Evolutionary conservation across 2,113 vertebrate species (phyloP).

Genomic region (Gasterosteus aculeatus): DNA sequence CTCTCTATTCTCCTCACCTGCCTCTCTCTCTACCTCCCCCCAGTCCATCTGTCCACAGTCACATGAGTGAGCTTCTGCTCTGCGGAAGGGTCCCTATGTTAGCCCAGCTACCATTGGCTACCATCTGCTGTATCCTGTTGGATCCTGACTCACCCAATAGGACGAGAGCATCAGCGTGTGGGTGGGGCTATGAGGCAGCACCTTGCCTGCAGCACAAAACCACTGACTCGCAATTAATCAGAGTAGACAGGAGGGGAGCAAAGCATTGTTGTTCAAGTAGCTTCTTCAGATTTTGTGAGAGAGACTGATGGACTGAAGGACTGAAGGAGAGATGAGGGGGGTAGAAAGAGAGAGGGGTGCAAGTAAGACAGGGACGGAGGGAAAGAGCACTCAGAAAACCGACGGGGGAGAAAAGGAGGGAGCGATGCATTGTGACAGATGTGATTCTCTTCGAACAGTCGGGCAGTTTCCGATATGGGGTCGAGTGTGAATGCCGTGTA

Average conservation of each 20-base stretch:
- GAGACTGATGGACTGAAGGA: conserved; percentile 24
- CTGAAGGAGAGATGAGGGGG: conserved; percentile 18
- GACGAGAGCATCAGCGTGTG: not conserved
- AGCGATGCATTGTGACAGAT: conserved; percentile 24
- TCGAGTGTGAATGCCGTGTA: not conserved
- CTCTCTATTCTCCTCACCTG: conserved; percentile 20
- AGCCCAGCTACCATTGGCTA: conserved; percentile 59
- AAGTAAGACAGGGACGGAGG: not conserved
- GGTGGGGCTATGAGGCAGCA: conserved; percentile 51
- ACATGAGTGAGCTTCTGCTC: conserved; percentile 66
- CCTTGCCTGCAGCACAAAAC: conserved; percentile 66
- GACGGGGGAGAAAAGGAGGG: not conserved
- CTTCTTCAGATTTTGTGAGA: conserved; percentile 40
- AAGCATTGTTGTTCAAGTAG: conserved; percentile 69
- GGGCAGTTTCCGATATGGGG: not conserved
- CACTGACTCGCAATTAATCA: conserved; percentile 78
- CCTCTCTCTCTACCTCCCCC: conserved; percentile 42
- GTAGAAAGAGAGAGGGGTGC: not conserved
- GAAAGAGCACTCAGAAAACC: not conserved
- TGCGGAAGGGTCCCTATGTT: conserved; percentile 63
- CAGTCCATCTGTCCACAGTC: conserved; percentile 70
- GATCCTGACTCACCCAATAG: conserved; percentile 59
- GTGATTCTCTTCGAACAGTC: conserved; percentile 48
- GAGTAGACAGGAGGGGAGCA: conserved; percentile 68
- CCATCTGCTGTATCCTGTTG: conserved; percentile 10